A percentile compares a stretch with the other conserved stretches of the same genome.
Conservation (phyloP, 2,113 vertebrate genomes). For the Romanogobio albipinnatus region DNA sequence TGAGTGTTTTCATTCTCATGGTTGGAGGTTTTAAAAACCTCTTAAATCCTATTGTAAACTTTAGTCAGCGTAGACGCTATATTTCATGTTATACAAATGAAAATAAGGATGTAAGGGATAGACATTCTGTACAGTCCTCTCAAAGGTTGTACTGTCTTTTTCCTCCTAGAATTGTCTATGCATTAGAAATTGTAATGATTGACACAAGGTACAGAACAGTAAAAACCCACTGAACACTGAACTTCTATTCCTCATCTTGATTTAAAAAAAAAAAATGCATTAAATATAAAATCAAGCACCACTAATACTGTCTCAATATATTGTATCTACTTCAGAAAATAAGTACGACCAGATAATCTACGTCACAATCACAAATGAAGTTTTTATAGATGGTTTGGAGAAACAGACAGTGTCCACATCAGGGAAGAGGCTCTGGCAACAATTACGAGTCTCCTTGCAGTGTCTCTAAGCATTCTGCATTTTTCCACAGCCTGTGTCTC, state of each 20-base stretch:
- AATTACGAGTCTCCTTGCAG: slow-evolving; percentile 34
- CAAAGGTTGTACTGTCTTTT: too few relatives aligned
- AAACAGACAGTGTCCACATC: slow-evolving; percentile 5
- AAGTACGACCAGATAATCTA: too few relatives aligned
- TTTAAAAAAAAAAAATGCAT: background rate
- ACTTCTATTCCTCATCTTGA: background rate
- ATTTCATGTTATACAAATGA: too few relatives aligned
- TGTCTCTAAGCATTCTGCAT: background rate
- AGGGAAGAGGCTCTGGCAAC: background rate
- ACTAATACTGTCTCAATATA: background rate
- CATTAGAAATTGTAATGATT: too few relatives aligned
- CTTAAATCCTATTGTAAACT: too few relatives aligned
- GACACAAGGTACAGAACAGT: background rate
- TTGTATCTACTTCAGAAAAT: background rate
- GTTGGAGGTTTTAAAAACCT: too few relatives aligned
- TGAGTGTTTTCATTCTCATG: too few relatives aligned
- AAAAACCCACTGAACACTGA: background rate
- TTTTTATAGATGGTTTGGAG: background rate
- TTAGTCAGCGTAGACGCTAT: too few relatives aligned
- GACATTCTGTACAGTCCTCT: too few relatives aligned
- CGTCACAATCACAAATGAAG: background rate
- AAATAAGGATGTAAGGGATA: too few relatives aligned
- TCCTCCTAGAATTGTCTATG: too few relatives aligned
- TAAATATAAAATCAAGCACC: background rate
- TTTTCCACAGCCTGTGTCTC: slow-evolving; percentile 25